These are phyloP conservation scores for Monoplex corrugatus DNA, from an alignment of 2,888 invertebrate species.

Conservation along the genomic window DNA sequence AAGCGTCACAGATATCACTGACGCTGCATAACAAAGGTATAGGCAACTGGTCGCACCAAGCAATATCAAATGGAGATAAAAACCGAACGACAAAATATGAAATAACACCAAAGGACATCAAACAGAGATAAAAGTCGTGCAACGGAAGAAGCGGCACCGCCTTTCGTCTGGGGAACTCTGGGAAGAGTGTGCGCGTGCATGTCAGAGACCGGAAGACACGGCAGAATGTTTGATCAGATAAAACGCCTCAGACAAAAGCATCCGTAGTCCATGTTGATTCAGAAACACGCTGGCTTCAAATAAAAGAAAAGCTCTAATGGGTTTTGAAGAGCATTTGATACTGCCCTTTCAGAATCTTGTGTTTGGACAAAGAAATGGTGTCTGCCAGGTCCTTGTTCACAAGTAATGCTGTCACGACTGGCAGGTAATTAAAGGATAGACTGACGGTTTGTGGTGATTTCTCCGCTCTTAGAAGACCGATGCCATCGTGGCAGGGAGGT, in stretches of 20 bases:
- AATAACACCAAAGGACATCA: background rate
- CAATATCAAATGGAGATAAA: constrained; percentile 4
- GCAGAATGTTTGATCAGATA: constrained; percentile 40
- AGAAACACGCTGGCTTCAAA: background rate
- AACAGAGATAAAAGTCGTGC: background rate
- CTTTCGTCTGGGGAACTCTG: background rate
- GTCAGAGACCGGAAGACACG: constrained; percentile 37
- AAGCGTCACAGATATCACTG: background rate
- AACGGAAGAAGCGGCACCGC: constrained; percentile 31
- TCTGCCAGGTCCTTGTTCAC: background rate
- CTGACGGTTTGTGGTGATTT: background rate
- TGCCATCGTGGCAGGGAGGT: too few species aligned
- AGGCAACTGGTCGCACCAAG: background rate
- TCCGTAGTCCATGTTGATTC: constrained; percentile 9
- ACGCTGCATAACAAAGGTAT: background rate
- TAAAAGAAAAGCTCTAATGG: constrained; percentile 33
- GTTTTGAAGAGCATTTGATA: constrained; percentile 19
- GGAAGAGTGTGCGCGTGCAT: constrained; percentile 36
- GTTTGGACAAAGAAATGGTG: constrained; percentile 29
- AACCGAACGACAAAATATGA: background rate
- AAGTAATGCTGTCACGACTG: background rate
- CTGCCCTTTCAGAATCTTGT: background rate
- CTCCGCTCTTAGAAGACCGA: too few species aligned
- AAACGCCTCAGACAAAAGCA: constrained; percentile 42
- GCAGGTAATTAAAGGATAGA: background rate